Evolutionary conservation across 2,797 vertebrate genomes (phyloP).

Genomic region (Oceanodroma leucorhoa): DNA sequence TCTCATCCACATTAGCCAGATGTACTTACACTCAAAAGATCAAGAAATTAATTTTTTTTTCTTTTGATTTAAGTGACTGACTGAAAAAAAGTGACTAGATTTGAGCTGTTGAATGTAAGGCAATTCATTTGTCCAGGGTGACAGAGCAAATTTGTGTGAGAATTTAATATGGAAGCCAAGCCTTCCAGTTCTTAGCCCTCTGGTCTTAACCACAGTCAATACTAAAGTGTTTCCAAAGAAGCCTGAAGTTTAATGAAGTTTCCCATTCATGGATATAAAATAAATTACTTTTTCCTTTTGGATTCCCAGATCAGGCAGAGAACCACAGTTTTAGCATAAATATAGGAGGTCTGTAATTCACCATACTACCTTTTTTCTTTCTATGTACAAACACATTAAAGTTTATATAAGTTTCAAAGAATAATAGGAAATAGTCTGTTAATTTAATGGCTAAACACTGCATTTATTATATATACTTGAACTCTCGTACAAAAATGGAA

Average conservation of each 20-base stretch:
- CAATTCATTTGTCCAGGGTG: not conserved
- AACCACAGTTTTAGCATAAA: not conserved
- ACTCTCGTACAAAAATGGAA: not conserved
- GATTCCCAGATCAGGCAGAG: not conserved
- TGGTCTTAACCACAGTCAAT: not conserved
- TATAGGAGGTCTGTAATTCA: not conserved
- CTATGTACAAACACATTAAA: not conserved
- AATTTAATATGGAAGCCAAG: not conserved
- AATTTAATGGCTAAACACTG: not conserved
- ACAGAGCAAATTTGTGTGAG: not conserved
- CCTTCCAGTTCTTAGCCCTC: not conserved
- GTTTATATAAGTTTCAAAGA: not conserved
- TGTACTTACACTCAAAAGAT: not conserved
- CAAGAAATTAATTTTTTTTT: not conserved
- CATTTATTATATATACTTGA: not conserved
- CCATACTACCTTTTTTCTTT: not conserved
- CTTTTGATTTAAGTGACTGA: not conserved
- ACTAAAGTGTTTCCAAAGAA: not conserved
- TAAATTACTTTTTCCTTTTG: not conserved
- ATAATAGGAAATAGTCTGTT: not conserved
- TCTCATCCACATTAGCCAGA: not conserved
- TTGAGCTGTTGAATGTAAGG: not conserved
- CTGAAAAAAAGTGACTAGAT: not conserved
- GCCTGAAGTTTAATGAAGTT: constrained; percentile 5
- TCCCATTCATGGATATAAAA: not conserved